phyloP scores from a whole-genome alignment of 2,797 vertebrate species.

The Vipera latastei region DNA sequence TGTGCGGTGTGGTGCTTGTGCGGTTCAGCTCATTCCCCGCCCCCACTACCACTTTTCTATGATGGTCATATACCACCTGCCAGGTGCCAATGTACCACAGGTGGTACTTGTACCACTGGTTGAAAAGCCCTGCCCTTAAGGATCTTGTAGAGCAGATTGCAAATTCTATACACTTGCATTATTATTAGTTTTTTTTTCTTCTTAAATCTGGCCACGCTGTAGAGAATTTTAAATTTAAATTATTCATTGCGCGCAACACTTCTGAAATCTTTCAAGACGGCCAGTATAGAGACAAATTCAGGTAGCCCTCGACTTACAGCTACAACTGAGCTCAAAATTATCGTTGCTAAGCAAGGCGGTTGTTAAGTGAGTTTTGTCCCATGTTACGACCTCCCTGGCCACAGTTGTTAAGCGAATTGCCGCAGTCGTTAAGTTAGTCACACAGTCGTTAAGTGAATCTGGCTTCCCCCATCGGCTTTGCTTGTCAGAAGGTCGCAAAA shows the following conservation, averaged over 20 bases:
- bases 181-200: background rate
- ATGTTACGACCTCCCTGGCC: background rate
- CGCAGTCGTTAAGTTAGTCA: background rate
- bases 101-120: too few species aligned
- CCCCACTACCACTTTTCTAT: too few species aligned
- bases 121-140: background rate
- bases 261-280: background rate
- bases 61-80: too few species aligned
- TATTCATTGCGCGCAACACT: too few species aligned
- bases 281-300: background rate
- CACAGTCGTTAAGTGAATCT: background rate
- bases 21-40: too few species aligned
- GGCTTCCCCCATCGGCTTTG: background rate
- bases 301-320: background rate
- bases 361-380: background rate
- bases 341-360: background rate
- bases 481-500: background rate
- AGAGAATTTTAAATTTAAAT: background rate
- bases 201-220: background rate
- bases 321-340: background rate
- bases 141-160: background rate
- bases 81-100: too few species aligned
- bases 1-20: too few species aligned
- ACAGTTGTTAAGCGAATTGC: background rate
- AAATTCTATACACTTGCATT: background rate